Base-by-base conservation (phyloP, 2,888 invertebrate genomes). In the Microchrysa polita region DNA sequence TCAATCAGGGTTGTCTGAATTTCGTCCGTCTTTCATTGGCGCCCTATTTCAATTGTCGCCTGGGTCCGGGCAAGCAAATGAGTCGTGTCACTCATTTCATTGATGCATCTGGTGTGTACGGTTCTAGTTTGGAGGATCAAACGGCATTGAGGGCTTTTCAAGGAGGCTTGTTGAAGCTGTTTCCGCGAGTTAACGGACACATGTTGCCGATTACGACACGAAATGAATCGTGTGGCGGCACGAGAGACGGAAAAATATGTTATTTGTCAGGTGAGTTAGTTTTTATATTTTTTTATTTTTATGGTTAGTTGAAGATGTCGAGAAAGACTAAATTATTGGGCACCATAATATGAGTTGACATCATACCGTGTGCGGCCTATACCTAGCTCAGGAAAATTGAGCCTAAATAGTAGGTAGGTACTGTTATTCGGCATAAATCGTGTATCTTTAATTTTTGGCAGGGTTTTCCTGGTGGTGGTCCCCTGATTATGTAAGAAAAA, bases 41-140 rank as follows among this genome's bases (percentile, higher is more conserved):
- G 0, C 92, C 92, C 0, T 84, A 88, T 74, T 83, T 86, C 14
- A 90, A 92, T 78, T 93, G 93, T 77, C 87, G 88, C 1, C 85
- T 91, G 27, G 90, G 92, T 12, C 91, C 91, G 81, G 91, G 90
- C 22, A 90, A 90, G 78, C 92, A 92, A 85, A 90, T 91, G 76
- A 81, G 80, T 72, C 80, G 93, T 77, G 90, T 91, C 0, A 90
- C 92, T 0, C 92, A 93, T 77, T 92, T 87, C 77, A 81, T 91
- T 2, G 94, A 94, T 80, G 89, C 90, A 0, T 94, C 94, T 0
- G 88, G 90, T 5, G 86, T 93, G 0, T 94, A 94, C 79, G 93
- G 94, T 0, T 91, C 90, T 7, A 88, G 88, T 44, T 80, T 85
- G 0, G 87, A 88, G 67, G 88, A 89, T 73, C 84, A 89, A 4